Evolutionary conservation across 1,140 invertebrate species (phyloP), one percentile per base, ranked within the genome.

Genomic region (Paralvinella palmiformis): DNA sequence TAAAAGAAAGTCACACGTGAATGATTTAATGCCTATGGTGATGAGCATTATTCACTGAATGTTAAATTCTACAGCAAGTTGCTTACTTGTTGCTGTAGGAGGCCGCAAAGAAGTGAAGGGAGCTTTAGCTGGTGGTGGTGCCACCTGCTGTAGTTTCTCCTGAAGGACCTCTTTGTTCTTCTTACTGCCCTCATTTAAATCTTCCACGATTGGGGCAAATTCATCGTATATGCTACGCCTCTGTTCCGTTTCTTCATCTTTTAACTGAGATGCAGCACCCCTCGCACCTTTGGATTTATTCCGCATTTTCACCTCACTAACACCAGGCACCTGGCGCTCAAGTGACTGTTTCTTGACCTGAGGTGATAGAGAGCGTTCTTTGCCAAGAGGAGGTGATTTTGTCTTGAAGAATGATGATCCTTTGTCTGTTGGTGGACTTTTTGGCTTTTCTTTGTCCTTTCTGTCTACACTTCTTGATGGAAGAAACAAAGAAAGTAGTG

Each of bases 31-130:
- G n/a, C n/a, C n/a, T n/a, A n/a, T n/a, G n/a, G n/a, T n/a, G n/a
- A n/a, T n/a, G n/a, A n/a, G n/a, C n/a, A n/a, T n/a, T n/a, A n/a
- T n/a, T n/a, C n/a, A n/a, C n/a, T n/a, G n/a, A n/a, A n/a, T n/a
- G n/a, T n/a, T n/a, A n/a, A n/a, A n/a, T n/a, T n/a, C n/a, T n/a
- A n/a, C n/a, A n/a, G n/a, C n/a, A n/a, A n/a, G n/a, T 53, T n/a
- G 71, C 59, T 71, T 63, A 76, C 75, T 67, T 59, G 69, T 67
- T 60, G 77, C 76, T 64, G 73, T 76, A 6, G 75, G 74, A 32
- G 77, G 65, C 22, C 63, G 36, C 15, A 55, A 3, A 20, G 45
- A 35, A 15, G 45, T 66, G 37, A 64, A 59, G 33, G 63, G 50
- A 6, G 44, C 58, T 41, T 71, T 65, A 3, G 65, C 65, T 45